Evolutionary conservation across 2,797 vertebrate species (phyloP).

Genomic region (Etheostoma perlongum): DNA sequence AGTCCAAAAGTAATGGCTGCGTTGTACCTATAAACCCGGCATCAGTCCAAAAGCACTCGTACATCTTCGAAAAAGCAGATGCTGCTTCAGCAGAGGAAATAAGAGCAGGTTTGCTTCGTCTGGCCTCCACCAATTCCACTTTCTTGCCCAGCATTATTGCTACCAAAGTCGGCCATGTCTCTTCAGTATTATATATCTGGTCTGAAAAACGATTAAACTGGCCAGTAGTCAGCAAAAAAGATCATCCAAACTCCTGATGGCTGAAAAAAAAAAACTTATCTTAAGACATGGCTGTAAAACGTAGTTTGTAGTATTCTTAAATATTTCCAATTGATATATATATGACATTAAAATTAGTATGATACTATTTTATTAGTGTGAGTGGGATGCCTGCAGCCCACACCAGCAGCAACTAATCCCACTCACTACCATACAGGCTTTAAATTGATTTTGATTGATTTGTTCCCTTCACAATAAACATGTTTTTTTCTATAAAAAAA

Average conservation of each 20-base stretch:
- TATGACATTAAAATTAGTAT: slow-evolving; percentile 29
- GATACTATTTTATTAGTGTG: background rate
- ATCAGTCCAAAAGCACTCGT: slow-evolving; percentile 25
- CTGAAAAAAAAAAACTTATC: slow-evolving; percentile 35
- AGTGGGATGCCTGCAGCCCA: slow-evolving; percentile 4
- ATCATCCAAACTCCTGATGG: slow-evolving; percentile 13
- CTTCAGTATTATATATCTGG: slow-evolving; percentile 22
- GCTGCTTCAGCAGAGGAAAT: slow-evolving; percentile 40
- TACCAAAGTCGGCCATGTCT: slow-evolving; percentile 45
- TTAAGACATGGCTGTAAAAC: slow-evolving; percentile 29
- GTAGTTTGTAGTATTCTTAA: slow-evolving; percentile 1
- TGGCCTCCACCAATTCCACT: slow-evolving; percentile 45
- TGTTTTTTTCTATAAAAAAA: slow-evolving; percentile 41
- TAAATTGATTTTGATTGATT: slow-evolving; percentile 26
- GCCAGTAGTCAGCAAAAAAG: background rate
- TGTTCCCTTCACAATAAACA: slow-evolving; percentile 65
- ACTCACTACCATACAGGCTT: slow-evolving; percentile 18
- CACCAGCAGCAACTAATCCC: slow-evolving; percentile 28
- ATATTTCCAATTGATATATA: slow-evolving; percentile 22
- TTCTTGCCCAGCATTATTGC: slow-evolving; percentile 68
- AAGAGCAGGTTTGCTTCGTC: slow-evolving; percentile 35
- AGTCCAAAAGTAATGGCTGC: slow-evolving; percentile 40
- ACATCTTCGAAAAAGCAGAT: slow-evolving; percentile 7
- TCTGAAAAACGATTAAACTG: slow-evolving; percentile 24
- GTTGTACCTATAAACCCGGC: slow-evolving; percentile 31